Evolutionary conservation across 2,113 vertebrate species (phyloP).

Genomic region (Zapornia atra): DNA sequence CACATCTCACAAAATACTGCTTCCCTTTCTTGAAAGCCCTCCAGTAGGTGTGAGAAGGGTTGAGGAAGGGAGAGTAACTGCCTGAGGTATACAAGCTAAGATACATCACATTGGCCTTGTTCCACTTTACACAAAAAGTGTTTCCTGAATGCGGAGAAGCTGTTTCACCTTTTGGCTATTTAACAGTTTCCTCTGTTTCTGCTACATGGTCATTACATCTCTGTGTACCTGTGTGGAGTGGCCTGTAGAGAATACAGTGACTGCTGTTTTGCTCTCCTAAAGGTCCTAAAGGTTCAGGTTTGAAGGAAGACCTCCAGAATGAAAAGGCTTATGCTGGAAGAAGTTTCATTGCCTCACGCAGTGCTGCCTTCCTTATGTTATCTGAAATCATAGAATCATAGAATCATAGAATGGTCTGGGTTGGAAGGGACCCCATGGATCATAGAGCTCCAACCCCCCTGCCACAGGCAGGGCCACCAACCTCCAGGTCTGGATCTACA

Average conservation of each 20-base stretch:
- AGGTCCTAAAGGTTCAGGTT: neutral
- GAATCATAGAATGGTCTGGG: too few relatives aligned
- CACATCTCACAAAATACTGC: neutral
- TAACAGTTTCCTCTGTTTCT: neutral
- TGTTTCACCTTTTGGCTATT: neutral
- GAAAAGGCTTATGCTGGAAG: neutral
- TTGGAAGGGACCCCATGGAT: too few relatives aligned
- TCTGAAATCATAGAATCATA: too few relatives aligned
- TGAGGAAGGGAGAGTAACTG: neutral
- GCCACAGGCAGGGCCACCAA: too few relatives aligned
- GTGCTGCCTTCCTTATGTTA: neutral
- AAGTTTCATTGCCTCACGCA: neutral
- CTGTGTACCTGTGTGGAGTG: neutral
- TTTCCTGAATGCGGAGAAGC: neutral
- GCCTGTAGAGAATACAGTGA: rapidly evolving
- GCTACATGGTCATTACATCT: rapidly evolving
- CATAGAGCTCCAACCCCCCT: too few relatives aligned
- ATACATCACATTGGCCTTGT: neutral
- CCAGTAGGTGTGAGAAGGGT: neutral
- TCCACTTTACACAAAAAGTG: neutral
- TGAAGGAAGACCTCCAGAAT: neutral
- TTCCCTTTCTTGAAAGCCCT: neutral
- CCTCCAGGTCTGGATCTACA: too few relatives aligned
- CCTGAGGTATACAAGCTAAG: neutral
- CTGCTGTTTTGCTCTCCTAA: neutral